Evolutionary conservation across 2,113 vertebrate species (phyloP).

Genomic region (Lota lota): DNA sequence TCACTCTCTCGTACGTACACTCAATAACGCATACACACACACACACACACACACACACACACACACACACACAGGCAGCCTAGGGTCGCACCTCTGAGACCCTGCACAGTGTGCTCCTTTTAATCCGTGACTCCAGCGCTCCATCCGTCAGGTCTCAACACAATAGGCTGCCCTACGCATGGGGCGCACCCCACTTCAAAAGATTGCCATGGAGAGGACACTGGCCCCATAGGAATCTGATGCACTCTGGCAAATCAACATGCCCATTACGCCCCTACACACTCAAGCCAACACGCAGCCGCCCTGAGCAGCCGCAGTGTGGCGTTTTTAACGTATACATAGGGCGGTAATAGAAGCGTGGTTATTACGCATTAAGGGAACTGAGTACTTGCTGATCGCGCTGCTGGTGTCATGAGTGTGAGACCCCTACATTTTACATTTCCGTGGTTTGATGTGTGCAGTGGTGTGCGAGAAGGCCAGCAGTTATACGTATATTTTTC

Average conservation of each 20-base stretch:
- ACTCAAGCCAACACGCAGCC: constrained; percentile 16
- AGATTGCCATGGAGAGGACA: constrained; percentile 52
- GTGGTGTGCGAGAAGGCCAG: too few relatives aligned
- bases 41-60: constrained; percentile 1
- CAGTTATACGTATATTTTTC: too few relatives aligned
- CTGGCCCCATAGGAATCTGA: constrained; percentile 44
- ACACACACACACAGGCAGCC: neutral
- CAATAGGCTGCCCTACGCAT: constrained; percentile 34
- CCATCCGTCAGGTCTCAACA: constrained; percentile 46
- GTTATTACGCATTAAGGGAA: constrained; percentile 1
- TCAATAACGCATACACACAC: constrained; percentile 5
- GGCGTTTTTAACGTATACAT: neutral
- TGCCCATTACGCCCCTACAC: constrained; percentile 14
- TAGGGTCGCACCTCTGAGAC: neutral
- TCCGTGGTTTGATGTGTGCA: neutral
- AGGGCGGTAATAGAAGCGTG: neutral
- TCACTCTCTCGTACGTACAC: neutral
- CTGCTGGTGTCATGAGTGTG: neutral
- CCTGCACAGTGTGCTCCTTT: constrained; percentile 7
- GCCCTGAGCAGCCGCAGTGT: neutral
- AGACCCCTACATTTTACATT: too few relatives aligned
- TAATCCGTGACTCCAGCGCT: constrained; percentile 1
- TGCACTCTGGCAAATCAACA: constrained; percentile 22
- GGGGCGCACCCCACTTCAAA: constrained; percentile 39
- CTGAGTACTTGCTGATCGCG: too few relatives aligned